Evolutionary conservation across 2,888 invertebrate genomes (phyloP).

Genomic region (Lacanobia oleracea): DNA sequence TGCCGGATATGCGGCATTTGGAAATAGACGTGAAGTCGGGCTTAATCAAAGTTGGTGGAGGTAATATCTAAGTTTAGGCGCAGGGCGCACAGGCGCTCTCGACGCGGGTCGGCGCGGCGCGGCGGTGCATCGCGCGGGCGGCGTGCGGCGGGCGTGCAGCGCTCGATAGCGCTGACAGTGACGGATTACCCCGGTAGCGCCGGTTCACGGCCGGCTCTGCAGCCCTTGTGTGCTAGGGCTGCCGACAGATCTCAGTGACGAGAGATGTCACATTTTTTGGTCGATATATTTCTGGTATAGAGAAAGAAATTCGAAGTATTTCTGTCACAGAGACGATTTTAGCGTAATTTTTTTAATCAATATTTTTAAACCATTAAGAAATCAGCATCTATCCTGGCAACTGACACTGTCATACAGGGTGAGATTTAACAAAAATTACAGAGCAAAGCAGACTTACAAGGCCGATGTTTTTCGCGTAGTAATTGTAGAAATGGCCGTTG

Average conservation of each 20-base stretch:
- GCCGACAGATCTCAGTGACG: slow-evolving; percentile 40
- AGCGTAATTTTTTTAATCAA: neutral
- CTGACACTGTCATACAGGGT: too few species aligned
- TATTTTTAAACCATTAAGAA: too few species aligned
- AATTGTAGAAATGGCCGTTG: neutral
- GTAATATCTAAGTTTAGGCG: slow-evolving; percentile 87
- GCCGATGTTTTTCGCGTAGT: too few species aligned
- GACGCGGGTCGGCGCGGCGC: slow-evolving; percentile 51
- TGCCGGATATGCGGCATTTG: slow-evolving; percentile 71
- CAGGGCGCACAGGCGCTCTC: slow-evolving; percentile 67
- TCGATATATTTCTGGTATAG: slow-evolving; percentile 3
- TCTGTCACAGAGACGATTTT: neutral
- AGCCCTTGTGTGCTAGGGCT: slow-evolving; percentile 65
- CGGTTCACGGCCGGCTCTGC: slow-evolving; percentile 79
- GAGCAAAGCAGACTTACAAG: too few species aligned
- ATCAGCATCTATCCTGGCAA: neutral
- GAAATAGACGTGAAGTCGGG: slow-evolving; percentile 77
- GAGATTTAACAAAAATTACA: too few species aligned
- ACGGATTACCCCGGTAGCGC: slow-evolving; percentile 82
- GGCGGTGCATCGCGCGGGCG: slow-evolving; percentile 77
- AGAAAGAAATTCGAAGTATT: neutral
- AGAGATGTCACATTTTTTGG: slow-evolving; percentile 41
- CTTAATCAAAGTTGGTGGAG: slow-evolving; percentile 87
- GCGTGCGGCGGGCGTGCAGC: slow-evolving; percentile 87
- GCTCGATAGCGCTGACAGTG: slow-evolving; percentile 87